phyloP scores from a whole-genome alignment of 1,140 invertebrate species.

The Leptinotarsa lineolata region DNA sequence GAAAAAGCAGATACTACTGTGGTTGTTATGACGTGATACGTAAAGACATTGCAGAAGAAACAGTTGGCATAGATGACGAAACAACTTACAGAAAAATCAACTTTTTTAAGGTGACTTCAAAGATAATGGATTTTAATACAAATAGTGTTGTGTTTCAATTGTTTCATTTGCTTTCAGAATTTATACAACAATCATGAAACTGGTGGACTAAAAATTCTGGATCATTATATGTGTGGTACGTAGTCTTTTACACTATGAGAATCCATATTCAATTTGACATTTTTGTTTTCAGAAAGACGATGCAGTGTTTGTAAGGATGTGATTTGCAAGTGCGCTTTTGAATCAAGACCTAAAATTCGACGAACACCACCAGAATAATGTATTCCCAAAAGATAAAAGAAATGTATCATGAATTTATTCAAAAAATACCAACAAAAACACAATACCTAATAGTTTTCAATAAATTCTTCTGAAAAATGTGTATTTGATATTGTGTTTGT shows the following conservation, averaged over 20 bases:
- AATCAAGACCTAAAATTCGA: conserved; percentile 33
- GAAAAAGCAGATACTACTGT: conserved; percentile 35
- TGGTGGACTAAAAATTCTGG: not conserved
- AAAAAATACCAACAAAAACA: not conserved
- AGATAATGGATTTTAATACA: too few species aligned
- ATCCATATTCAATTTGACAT: not conserved
- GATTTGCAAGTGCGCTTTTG: conserved; percentile 36
- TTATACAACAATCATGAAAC: conserved; percentile 3
- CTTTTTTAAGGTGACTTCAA: not conserved
- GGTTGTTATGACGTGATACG: conserved; percentile 38
- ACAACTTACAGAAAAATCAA: conserved; percentile 17
- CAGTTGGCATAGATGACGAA: not conserved
- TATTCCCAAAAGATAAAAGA: too few species aligned
- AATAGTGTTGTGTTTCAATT: too few species aligned
- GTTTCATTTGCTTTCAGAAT: not conserved
- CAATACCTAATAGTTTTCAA: not conserved
- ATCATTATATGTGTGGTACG: not conserved
- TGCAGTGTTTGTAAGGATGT: conserved; percentile 33
- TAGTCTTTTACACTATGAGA: not conserved
- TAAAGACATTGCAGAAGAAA: conserved; percentile 34
- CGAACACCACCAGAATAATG: conserved; percentile 28
- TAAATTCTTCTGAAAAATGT: not conserved
- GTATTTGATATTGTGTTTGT: not conserved
- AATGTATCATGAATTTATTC: too few species aligned
- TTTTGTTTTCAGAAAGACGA: conserved; percentile 11